Evolutionary conservation across 2,113 vertebrate genomes (phyloP).

Genomic region (Rhabdomys dilectus): DNA sequence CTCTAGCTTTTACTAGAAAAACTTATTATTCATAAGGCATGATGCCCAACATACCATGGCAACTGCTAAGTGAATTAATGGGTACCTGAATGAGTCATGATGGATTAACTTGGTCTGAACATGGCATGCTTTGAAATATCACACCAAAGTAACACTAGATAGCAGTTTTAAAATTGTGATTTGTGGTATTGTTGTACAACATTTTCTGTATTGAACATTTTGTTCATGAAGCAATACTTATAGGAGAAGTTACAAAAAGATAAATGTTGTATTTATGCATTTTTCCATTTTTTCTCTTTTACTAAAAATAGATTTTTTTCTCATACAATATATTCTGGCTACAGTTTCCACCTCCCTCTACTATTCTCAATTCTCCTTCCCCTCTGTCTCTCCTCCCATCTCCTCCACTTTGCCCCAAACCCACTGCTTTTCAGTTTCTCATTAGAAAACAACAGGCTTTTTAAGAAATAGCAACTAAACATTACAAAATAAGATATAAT

Average conservation of each 20-base stretch:
- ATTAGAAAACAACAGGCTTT: neutral
- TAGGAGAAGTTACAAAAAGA: constrained; percentile 22
- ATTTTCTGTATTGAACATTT: neutral
- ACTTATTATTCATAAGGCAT: neutral
- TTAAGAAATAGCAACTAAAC: neutral
- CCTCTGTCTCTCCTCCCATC: neutral
- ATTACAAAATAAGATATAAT: neutral
- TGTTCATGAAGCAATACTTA: neutral
- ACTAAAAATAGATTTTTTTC: neutral
- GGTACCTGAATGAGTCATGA: neutral
- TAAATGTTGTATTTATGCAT: constrained; percentile 22
- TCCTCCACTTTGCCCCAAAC: too few species aligned
- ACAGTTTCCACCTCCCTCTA: neutral
- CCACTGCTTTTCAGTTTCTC: neutral
- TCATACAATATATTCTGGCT: neutral
- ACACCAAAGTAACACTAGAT: neutral
- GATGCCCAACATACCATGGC: neutral
- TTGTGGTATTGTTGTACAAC: constrained; percentile 16
- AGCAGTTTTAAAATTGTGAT: neutral
- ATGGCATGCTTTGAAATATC: neutral
- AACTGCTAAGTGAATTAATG: neutral
- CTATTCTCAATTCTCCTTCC: neutral
- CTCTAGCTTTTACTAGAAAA: neutral
- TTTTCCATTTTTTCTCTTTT: neutral
- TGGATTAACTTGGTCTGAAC: neutral